Percentiles rank a stretch among this genome's conserved stretches.
phyloP scores from a whole-genome alignment of 2,113 vertebrate species.

The Menidia beryllina region DNA sequence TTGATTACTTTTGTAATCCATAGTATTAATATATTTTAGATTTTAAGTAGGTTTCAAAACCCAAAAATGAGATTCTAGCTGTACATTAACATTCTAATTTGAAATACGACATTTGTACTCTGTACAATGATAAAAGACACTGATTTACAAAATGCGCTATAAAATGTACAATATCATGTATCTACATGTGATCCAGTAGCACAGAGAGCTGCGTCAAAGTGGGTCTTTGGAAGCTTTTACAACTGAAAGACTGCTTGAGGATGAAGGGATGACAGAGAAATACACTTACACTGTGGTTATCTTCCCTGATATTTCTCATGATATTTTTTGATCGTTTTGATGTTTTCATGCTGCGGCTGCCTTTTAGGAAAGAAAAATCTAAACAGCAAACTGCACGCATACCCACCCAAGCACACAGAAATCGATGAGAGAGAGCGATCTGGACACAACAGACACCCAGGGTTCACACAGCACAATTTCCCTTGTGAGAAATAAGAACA shows the following conservation, averaged over 20 bases:
- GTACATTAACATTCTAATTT: conserved; percentile 66
- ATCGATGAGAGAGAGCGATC: conserved; percentile 27
- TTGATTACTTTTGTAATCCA: conserved; percentile 21
- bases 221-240: conserved; percentile 77
- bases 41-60: conserved; percentile 14
- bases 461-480: conserved; percentile 23
- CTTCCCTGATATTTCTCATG: conserved; percentile 51
- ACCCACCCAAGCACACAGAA: conserved; percentile 12
- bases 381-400: conserved; percentile 28
- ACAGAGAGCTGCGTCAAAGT: conserved; percentile 32
- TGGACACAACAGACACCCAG: conserved; percentile 19
- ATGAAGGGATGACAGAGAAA: conserved; percentile 39
- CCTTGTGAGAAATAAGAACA: conserved; percentile 23
- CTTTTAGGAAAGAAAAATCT: conserved; percentile 23
- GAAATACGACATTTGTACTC: conserved; percentile 65
- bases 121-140: conserved; percentile 69
- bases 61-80: conserved; percentile 26
- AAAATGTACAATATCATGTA: conserved; percentile 69
- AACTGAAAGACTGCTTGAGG: conserved; percentile 44
- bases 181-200: conserved; percentile 41
- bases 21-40: conserved; percentile 31
- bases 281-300: conserved; percentile 34
- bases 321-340: conserved; percentile 41
- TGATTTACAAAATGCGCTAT: conserved; percentile 74
- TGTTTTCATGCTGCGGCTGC: conserved; percentile 48